A percentile compares a stretch with the other conserved stretches of the same genome.
phyloP scores from a whole-genome alignment of 2,888 invertebrate genomes.

The Pharmacophagus antenor region DNA sequence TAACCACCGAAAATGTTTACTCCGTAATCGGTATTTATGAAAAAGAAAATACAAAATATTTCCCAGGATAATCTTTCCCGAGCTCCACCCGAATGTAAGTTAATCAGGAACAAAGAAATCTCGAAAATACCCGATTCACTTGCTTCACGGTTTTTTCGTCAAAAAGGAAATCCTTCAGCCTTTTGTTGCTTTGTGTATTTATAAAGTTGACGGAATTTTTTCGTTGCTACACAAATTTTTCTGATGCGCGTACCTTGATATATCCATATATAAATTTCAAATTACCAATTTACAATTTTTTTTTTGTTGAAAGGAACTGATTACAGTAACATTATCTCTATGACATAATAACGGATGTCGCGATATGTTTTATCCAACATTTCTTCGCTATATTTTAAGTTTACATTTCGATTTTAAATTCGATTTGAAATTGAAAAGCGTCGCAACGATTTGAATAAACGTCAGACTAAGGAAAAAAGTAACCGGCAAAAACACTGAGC shows the following conservation, averaged over 20 bases:
- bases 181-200: slow-evolving; percentile 26
- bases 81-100: slow-evolving; percentile 18
- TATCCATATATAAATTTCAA: background rate
- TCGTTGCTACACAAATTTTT: slow-evolving; percentile 2
- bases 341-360: slow-evolving; percentile 15
- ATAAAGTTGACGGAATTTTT: slow-evolving; percentile 7
- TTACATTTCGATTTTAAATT: slow-evolving; percentile 4
- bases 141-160: slow-evolving; percentile 21
- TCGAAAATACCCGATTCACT: slow-evolving; percentile 33
- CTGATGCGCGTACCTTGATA: background rate
- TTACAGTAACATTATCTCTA: slow-evolving; percentile 16
- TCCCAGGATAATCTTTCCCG: slow-evolving; percentile 9
- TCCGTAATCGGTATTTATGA: slow-evolving; percentile 12
- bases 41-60: slow-evolving; percentile 14
- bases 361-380: slow-evolving; percentile 20
- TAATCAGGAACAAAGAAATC: slow-evolving; percentile 34
- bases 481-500: slow-evolving; percentile 28
- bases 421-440: slow-evolving; percentile 15
- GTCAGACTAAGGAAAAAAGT: slow-evolving; percentile 28
- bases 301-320: slow-evolving; percentile 3
- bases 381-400: background rate
- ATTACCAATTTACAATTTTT: background rate
- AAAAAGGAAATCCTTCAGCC: slow-evolving; percentile 11
- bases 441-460: slow-evolving; percentile 28
- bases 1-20: background rate